Evolutionary conservation across 2,888 invertebrate genomes (phyloP), one percentile per base, ranked within the genome.

Genomic region (Harpagoxenus sublaevis): DNA sequence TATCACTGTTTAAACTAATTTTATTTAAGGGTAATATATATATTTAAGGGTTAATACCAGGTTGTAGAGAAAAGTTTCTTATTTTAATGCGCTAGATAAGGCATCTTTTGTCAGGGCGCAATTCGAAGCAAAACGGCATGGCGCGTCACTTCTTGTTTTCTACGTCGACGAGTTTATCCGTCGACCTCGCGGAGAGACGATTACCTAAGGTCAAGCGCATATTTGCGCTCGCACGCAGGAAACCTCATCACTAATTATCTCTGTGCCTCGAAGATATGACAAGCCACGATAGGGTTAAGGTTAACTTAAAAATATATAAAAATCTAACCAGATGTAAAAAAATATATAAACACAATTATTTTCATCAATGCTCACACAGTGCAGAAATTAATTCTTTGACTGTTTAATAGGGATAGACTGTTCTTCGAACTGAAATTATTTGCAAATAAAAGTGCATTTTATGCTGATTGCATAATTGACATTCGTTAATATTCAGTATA

Each of bases 181-280:
- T 60, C 90, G 92, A 92, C 91, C 91, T 90, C 91, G 87, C 87
- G 88, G 88, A 77, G 87, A 87, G 89, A 89, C 87, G 89, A 86
- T 91, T 89, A 86, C 86, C 79, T 89, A 87, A 86, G 88, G 89
- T 89, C 88, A 84, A 84, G 87, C 89, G 74, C 87, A 84, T 84
- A 82, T 88, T 89, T 84, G 28, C 65, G 74, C 82, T 62, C n/a
- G 60, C 60, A 60, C 60, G 12, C 73, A 73, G 79, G 23, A 81
- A 73, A 73, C 48, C 18, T 81, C 60, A 28, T 81, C 60, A 18
- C 71, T 79, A 73, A 81, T 81, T 81, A 60, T 81, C 73, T 81
- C 60, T 73, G 71, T 23, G 31, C 12, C 35, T 57, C 60, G 48
- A 60, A 79, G 79, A 79, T 79, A 71, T 5, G 45, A 8, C 79